Base-by-base conservation (phyloP, 2,888 invertebrate species). In the Tupiocoris notatus region DNA sequence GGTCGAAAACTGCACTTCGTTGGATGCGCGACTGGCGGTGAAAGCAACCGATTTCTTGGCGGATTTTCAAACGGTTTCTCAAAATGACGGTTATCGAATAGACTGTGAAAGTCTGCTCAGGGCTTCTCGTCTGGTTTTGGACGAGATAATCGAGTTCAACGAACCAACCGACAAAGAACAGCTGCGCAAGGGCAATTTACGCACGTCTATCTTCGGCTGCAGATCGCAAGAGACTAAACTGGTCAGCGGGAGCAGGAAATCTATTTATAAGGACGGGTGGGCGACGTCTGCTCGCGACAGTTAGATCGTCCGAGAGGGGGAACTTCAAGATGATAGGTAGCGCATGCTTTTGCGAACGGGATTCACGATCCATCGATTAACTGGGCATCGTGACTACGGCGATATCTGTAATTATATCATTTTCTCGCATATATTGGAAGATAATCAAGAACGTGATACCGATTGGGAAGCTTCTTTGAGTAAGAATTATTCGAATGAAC, bases 101-200 rank as follows among this genome's bases (percentile, higher is more conserved):
- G n/a, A n/a, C 39, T 12, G 39, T 39, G 39, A 39, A 39, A n/a
- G 39, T 3, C 39, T 39, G 3, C 39, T 39, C 39, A 39, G 39
- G 12, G 3, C 12, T 39, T 39, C 6, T 3, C 39, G 3, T 12
- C 39, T 39, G 39, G 3, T 39, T 39, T 39, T 12, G 39, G 12
- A 12, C 39, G 39, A 66, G 20, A 56, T 22, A 64, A 6, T 21
- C 12, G 61, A 59, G 59, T 23, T 70, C 70, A 58, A 67, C 56
- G 39, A 39, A 39, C 39, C 39, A 70, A 70, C 70, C 70, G 70
- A 70, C 70, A 70, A 70, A 70, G 70, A 59, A 67, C 58, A 70
- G 24, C 23, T 54, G 70, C 16, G 65, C 39, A 39, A 57, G 21
- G 39, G 9, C 57, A 6, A n/a, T 3, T 3, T 12, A 12, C 39